Percentiles rank a stretch among this genome's conserved stretches.
phyloP scores from a whole-genome alignment of 1,140 invertebrate species.

The Temnothorax nylanderi region DNA sequence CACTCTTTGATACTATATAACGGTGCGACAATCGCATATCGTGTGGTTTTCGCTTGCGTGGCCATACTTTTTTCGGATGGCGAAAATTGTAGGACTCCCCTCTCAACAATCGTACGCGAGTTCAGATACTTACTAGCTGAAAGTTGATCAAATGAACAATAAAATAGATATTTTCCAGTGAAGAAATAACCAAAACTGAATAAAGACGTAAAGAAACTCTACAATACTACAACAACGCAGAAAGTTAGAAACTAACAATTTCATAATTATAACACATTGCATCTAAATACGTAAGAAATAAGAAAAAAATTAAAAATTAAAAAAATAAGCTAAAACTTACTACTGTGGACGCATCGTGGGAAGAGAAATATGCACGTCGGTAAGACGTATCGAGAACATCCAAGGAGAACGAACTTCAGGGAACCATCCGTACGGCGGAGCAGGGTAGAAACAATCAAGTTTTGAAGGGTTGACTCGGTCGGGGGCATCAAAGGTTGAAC shows the following conservation, averaged over 20 bases:
- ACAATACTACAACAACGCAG: background rate
- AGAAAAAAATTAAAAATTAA: background rate
- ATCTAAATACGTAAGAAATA: background rate
- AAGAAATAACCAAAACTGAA: background rate
- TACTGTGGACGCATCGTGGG: background rate
- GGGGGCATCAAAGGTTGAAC: slow-evolving; percentile 82
- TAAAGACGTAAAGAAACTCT: background rate
- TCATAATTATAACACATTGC: background rate
- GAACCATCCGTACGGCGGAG: slow-evolving; percentile 59
- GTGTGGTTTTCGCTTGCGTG: background rate
- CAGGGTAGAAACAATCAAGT: slow-evolving; percentile 79
- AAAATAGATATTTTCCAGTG: background rate
- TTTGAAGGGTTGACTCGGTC: slow-evolving; percentile 80
- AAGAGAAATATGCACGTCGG: slow-evolving; percentile 4
- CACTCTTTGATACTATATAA: background rate
- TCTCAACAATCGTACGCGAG: slow-evolving; percentile 56
- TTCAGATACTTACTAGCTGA: background rate
- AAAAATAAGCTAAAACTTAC: background rate
- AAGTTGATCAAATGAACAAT: slow-evolving; percentile 32
- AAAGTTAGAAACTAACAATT: background rate
- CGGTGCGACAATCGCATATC: too few relatives aligned
- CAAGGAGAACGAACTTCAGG: slow-evolving; percentile 26
- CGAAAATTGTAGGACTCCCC: background rate
- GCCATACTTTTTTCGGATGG: background rate
- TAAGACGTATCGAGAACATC: slow-evolving; percentile 68